phyloP scores from a whole-genome alignment of 1,140 invertebrate species.

The Zaprionus gabonicus region DNA sequence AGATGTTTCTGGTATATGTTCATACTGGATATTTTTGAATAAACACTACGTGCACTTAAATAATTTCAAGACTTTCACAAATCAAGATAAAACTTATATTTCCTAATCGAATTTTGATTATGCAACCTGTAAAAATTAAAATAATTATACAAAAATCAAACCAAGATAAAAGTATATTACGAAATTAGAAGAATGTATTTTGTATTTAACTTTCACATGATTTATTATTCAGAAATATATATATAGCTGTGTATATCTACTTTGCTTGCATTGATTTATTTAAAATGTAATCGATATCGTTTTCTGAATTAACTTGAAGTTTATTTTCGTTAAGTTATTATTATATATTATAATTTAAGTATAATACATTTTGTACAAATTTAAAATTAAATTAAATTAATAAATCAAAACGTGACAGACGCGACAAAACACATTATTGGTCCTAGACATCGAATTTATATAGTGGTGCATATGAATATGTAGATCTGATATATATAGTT shows the following conservation, averaged over 20 bases:
- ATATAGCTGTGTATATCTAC: constrained; percentile 36
- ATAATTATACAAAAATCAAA: constrained; percentile 2
- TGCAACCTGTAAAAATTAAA: not conserved
- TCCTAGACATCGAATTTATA: constrained; percentile 54
- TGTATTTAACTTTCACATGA: constrained; percentile 32
- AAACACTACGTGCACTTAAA: constrained; percentile 7
- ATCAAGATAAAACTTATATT: no score
- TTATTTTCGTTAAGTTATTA: constrained; percentile 70
- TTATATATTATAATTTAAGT: constrained; percentile 76
- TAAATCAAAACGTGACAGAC: constrained; percentile 49
- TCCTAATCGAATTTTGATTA: not conserved
- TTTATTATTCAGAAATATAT: constrained; percentile 53
- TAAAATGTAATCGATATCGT: constrained; percentile 16
- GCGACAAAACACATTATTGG: constrained; percentile 58
- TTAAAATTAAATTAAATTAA: constrained; percentile 79
- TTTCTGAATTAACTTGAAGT: constrained; percentile 69
- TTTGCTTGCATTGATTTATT: constrained; percentile 42
- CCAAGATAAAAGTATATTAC: constrained; percentile 41
- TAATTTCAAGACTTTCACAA: not conserved
- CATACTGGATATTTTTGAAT: constrained; percentile 33
- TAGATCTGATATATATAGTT: constrained; percentile 8
- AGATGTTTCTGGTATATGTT: constrained; percentile 26
- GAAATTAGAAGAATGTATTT: constrained; percentile 21
- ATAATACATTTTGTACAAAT: constrained; percentile 82
- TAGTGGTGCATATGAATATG: constrained; percentile 5